A percentile compares a stretch with the other conserved stretches of the same genome.
These are phyloP conservation scores for Sitta carolinensis DNA, from an alignment of 2,797 vertebrate genomes.

Conservation along the genomic window DNA sequence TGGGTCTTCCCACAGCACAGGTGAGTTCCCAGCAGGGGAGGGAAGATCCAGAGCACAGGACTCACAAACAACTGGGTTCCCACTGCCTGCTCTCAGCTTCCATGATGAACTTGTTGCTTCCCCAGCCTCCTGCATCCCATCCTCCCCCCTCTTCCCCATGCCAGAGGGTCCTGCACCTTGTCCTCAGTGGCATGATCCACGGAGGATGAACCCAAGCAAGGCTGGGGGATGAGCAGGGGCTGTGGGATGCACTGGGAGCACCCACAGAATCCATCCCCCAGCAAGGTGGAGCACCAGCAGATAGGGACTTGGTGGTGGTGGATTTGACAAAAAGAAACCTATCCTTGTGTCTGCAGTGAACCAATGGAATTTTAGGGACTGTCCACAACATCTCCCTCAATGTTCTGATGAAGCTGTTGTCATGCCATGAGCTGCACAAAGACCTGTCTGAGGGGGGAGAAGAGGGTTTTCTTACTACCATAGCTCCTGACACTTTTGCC, in stretches of 20 bases:
- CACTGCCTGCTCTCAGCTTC: neutral
- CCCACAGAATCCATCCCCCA: neutral
- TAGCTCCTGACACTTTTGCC: neutral
- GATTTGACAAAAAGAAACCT: neutral
- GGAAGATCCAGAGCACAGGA: neutral
- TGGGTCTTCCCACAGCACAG: neutral
- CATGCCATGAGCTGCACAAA: neutral
- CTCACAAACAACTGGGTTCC: neutral
- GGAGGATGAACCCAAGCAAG: neutral
- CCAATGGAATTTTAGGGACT: neutral
- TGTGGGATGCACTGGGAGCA: neutral
- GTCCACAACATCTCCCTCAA: neutral
- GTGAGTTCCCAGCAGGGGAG: neutral
- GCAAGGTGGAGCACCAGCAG: neutral
- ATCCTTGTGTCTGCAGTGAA: fast-evolving
- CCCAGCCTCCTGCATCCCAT: neutral
- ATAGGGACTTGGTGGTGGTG: fast-evolving
- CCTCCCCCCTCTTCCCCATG: neutral
- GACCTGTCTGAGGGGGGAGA: neutral
- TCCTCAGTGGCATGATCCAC: neutral
- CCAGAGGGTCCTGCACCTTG: neutral
- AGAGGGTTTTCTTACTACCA: neutral
- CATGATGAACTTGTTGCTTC: neutral
- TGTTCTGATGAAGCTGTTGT: neutral
- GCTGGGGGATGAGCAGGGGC: neutral